Evolutionary conservation across 2,113 vertebrate species (phyloP).

Genomic region (Puma concolor): DNA sequence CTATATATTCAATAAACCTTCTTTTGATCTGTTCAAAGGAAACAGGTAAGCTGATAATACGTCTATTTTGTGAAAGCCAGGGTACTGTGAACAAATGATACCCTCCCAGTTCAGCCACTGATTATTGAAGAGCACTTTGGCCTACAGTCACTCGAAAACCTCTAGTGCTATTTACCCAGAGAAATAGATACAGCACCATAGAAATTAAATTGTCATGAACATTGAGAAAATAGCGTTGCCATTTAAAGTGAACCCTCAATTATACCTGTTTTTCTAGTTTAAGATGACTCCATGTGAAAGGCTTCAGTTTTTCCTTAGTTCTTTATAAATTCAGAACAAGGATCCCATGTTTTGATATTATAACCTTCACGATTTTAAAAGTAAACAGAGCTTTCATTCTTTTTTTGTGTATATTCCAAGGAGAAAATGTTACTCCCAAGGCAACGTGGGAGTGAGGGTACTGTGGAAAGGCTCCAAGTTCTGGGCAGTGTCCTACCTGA

Average conservation of each 20-base stretch:
- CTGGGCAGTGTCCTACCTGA: slow-evolving; percentile 54
- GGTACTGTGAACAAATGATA: background rate
- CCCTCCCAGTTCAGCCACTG: background rate
- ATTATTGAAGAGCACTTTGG: background rate
- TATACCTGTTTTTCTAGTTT: slow-evolving; percentile 20
- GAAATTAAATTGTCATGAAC: background rate
- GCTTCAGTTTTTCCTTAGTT: slow-evolving; percentile 17
- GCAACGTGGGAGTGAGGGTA: background rate
- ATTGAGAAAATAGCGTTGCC: background rate
- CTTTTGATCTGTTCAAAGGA: slow-evolving; percentile 88
- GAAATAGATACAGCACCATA: background rate
- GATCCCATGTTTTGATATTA: slow-evolving; percentile 26
- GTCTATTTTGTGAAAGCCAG: slow-evolving; percentile 40
- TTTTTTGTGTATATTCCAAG: slow-evolving; percentile 59
- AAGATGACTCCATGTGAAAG: slow-evolving; percentile 46
- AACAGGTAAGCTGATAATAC: slow-evolving; percentile 86
- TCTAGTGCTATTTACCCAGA: background rate
- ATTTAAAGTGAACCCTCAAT: slow-evolving; percentile 10
- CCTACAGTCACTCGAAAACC: background rate
- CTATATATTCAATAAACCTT: slow-evolving; percentile 90
- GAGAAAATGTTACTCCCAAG: slow-evolving; percentile 64
- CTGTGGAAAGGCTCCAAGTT: slow-evolving; percentile 4
- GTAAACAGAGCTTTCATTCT: slow-evolving; percentile 41
- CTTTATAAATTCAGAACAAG: slow-evolving; percentile 38
- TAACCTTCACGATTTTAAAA: slow-evolving; percentile 48